A percentile compares a stretch with the other conserved stretches of the same genome.
These are phyloP conservation scores for Pangasianodon gigas DNA, from an alignment of 2,113 vertebrate species.

Conservation along the genomic window DNA sequence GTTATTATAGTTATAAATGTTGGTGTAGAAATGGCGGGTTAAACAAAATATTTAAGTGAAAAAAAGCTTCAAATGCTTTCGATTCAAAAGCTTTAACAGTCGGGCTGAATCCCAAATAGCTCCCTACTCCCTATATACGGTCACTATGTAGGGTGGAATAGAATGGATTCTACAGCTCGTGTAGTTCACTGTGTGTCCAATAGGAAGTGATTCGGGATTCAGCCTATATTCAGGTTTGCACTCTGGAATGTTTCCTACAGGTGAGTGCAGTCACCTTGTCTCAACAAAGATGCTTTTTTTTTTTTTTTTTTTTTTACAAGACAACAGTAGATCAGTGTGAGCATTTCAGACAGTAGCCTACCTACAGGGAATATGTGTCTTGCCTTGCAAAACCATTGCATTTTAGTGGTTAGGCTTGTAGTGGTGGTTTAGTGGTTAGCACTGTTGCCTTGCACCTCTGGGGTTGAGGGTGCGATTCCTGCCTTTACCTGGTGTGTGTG, in stretches of 20 bases:
- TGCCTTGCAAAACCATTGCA: too few species aligned
- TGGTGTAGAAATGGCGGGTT: not conserved
- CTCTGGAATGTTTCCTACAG: slow-evolving; percentile 17
- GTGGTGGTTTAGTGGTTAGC: too few species aligned
- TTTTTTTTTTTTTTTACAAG: not conserved
- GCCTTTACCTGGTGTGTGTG: too few species aligned
- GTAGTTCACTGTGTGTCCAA: not conserved
- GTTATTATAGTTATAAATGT: not conserved
- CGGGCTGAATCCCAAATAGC: not conserved
- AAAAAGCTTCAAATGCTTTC: too few species aligned
- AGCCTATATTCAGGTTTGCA: not conserved
- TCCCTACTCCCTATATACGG: not conserved
- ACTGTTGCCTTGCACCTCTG: too few species aligned
- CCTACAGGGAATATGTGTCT: too few species aligned
- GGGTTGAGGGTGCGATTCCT: too few species aligned
- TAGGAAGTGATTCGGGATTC: not conserved
- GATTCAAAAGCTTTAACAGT: too few species aligned
- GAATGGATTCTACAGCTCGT: not conserved
- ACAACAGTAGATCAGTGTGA: too few species aligned
- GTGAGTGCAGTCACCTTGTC: not conserved
- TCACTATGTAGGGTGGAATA: not conserved
- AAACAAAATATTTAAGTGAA: not conserved
- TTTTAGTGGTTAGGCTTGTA: too few species aligned
- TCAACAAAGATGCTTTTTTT: not conserved
- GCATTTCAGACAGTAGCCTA: too few species aligned